Conservation (phyloP, 2,113 vertebrate genomes). For the Alouatta palliata region DNA sequence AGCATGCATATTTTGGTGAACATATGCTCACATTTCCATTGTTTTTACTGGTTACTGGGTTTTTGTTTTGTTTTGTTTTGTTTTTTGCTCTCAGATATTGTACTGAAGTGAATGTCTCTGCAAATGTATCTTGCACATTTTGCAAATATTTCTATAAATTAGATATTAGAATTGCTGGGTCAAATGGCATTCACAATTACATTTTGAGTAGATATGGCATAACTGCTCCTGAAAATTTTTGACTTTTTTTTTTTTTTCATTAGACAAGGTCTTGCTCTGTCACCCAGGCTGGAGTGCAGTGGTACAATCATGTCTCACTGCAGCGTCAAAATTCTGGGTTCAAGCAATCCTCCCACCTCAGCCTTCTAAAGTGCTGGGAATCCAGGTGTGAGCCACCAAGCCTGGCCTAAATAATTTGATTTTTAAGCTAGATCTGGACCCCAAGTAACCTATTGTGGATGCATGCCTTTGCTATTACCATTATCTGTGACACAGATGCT, state of each 20-base stretch:
- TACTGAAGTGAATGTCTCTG: neutral
- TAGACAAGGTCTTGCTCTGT: no score
- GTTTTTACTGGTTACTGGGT: neutral
- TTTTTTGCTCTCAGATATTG: neutral
- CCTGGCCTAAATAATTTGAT: neutral
- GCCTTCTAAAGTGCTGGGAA: no score
- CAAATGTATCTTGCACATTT: neutral
- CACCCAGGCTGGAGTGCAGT: no score
- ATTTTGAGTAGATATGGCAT: neutral
- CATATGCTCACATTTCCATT: neutral
- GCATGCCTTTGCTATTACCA: neutral
- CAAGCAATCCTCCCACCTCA: no score
- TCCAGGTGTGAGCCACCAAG: no score
- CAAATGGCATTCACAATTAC: neutral
- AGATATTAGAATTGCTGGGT: neutral
- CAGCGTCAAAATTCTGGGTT: no score
- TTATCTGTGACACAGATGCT: constrained; percentile 2
- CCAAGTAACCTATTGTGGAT: neutral
- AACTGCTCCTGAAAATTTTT: neutral
- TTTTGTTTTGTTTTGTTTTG: neutral
- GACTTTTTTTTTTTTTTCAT: no score
- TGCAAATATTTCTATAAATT: neutral
- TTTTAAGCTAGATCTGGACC: neutral
- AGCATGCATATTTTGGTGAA: neutral
- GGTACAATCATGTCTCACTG: no score